phyloP scores from a whole-genome alignment of 2,113 vertebrate species.

The Mesocricetus auratus region DNA sequence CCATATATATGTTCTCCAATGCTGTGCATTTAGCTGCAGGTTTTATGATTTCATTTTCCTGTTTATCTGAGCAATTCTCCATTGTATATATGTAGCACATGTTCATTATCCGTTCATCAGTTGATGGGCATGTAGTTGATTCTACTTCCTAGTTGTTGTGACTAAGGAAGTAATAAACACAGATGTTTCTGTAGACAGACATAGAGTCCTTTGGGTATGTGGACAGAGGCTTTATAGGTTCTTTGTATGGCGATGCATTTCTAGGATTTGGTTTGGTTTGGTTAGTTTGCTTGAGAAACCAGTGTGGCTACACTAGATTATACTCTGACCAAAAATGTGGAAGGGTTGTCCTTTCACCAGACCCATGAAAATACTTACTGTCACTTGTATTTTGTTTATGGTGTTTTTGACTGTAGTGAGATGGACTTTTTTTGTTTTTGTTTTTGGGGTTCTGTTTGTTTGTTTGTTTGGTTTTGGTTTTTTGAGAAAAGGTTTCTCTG shows the following conservation, averaged over 20 bases:
- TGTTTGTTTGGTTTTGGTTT: too few species aligned
- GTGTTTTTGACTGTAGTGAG: neutral
- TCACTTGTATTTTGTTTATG: neutral
- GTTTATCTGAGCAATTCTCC: neutral
- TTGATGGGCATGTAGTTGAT: too few species aligned
- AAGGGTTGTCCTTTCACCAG: neutral
- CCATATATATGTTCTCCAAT: neutral
- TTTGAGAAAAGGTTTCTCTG: too few species aligned
- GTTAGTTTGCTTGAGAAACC: neutral
- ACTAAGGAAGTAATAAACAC: too few species aligned
- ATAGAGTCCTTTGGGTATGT: neutral
- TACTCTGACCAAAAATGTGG: neutral
- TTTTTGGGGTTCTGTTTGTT: too few species aligned
- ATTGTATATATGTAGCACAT: neutral
- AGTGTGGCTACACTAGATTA: neutral
- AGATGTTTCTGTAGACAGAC: neutral
- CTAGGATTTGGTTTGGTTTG: neutral
- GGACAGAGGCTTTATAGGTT: neutral
- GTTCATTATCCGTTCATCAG: neutral
- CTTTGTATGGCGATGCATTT: neutral
- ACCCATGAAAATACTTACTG: neutral
- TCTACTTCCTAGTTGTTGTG: too few species aligned
- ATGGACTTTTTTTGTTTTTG: neutral
- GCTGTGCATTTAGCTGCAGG: neutral
- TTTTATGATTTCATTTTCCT: neutral